Conservation (phyloP, 2,797 vertebrate species). For the Emydoidea blandingii region DNA sequence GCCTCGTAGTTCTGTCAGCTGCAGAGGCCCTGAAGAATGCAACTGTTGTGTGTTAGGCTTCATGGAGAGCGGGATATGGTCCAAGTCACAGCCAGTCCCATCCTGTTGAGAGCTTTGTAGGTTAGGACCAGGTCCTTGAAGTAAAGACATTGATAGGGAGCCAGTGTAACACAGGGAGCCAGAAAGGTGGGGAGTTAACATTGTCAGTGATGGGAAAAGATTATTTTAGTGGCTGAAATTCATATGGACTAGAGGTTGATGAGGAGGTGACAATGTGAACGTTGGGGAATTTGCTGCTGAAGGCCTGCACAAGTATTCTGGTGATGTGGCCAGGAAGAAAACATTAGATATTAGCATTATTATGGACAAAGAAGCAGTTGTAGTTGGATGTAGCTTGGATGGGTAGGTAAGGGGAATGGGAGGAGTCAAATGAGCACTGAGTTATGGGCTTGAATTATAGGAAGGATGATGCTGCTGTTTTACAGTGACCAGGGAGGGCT, state of each 20-base stretch:
- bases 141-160: background rate
- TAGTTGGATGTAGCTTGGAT: background rate
- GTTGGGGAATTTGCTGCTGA: background rate
- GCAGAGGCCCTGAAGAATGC: constrained; percentile 34
- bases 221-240: constrained; percentile 3
- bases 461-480: constrained; percentile 8
- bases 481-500: background rate
- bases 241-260: background rate
- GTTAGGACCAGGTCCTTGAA: background rate
- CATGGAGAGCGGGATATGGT: background rate
- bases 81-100: background rate
- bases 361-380: background rate
- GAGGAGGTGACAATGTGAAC: background rate
- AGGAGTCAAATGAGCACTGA: background rate
- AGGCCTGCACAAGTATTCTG: background rate
- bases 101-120: background rate
- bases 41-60: background rate
- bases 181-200: background rate
- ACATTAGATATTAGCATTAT: background rate
- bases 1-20: background rate
- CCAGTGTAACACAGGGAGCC: background rate
- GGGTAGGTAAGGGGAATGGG: background rate
- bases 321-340: background rate
- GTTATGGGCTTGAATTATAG: background rate
- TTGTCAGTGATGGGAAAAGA: background rate